Base-by-base conservation (phyloP, 2,888 invertebrate species). In the Heteromurus nitidus region DNA sequence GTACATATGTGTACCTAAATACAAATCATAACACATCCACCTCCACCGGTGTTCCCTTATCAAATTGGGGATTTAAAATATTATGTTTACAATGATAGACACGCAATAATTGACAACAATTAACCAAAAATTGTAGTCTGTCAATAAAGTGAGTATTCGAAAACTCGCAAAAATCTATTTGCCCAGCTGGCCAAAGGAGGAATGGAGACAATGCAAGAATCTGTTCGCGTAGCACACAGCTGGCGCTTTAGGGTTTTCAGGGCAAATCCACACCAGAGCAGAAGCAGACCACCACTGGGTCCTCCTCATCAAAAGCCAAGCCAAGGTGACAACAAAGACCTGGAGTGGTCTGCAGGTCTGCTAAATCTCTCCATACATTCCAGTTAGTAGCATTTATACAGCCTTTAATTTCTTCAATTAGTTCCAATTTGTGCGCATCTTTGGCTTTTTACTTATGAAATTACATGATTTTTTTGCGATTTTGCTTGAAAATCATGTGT, bases 231-330 rank as follows among this genome's bases (percentile, higher is more conserved):
- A 30, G 42, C 70, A 22, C 30, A 60, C 70, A 70, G 70, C 58
- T 58, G 70, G 70, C 70, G 70, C 70, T 70, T 70, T n/a, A n/a
- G n/a, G n/a, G n/a, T n/a, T n/a, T n/a, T n/a, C 28, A 42, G 60
- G 70, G 24, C 24, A 55, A 20, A 9, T 55, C 9, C 18, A 28
- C 53, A 53, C 53, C 11, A 22, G 5, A n/a, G 13, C n/a, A 16
- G 7, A 20, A 13, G 13, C 9, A n/a, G 53, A 3, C 18, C 2
- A 18, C 53, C 53, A 3, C n/a, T 9, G 2, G 13, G n/a, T 44
- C 13, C 9, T 9, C n/a, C 3, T 9, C 44, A 3, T 44, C n/a
- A n/a, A 44, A n/a, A n/a, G 9, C 2, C n/a, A 44, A n/a, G 3
- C 44, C 16, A 44, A n/a, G 16, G 36, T 5, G 36, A 18, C n/a